A percentile compares a stretch with the other conserved stretches of the same genome.
Evolutionary conservation across 2,113 vertebrate species (phyloP).

Genomic region (Campylorhamphus procurvoides): DNA sequence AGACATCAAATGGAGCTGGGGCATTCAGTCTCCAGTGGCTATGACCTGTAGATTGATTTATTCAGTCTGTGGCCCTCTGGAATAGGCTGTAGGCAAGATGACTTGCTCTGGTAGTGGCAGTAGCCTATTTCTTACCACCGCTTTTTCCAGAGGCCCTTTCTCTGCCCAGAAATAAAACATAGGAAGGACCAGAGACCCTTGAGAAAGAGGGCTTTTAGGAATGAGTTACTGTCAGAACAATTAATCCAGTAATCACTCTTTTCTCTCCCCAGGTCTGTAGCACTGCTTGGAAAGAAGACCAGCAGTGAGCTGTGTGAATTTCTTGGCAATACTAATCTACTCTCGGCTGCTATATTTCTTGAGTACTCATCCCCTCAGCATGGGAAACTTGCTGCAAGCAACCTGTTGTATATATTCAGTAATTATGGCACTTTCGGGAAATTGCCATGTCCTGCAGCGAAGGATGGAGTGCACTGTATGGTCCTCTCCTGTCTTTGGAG

Average conservation of each 20-base stretch:
- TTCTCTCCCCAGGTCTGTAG: not conserved
- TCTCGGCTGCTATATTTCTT: not conserved
- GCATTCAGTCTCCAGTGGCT: not conserved
- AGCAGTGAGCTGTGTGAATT: not conserved
- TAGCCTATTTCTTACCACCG: not conserved
- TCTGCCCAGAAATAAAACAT: not conserved
- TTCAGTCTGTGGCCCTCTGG: not conserved
- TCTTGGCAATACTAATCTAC: not conserved
- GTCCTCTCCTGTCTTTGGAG: not conserved
- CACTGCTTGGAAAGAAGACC: not conserved
- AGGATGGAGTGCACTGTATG: not conserved
- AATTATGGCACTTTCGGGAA: not conserved
- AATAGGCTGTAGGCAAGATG: not conserved
- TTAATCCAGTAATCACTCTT: not conserved
- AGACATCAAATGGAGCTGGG: not conserved
- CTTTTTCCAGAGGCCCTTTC: not conserved
- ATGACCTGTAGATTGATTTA: not conserved
- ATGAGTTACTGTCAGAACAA: constrained; percentile 22
- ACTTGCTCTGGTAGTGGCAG: not conserved
- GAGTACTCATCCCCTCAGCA: not conserved
- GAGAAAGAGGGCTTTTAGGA: constrained; percentile 24
- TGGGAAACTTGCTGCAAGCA: not conserved
- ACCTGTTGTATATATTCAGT: not conserved
- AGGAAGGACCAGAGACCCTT: not conserved
- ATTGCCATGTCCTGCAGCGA: not conserved